Base-by-base conservation (phyloP, 2,888 invertebrate genomes). In the Maniola hyperantus region DNA sequence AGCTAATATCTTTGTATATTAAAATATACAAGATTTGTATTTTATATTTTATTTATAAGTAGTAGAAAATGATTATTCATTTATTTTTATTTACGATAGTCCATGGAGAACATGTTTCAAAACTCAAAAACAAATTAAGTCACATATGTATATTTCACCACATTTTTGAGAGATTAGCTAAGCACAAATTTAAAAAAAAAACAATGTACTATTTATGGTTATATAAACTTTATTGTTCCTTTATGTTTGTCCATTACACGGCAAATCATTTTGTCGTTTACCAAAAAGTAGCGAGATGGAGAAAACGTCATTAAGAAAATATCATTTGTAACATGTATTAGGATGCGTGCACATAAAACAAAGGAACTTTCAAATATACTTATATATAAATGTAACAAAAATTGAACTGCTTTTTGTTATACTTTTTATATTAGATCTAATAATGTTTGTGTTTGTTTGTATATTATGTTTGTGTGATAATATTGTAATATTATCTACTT, bases 201-300 rank as follows among this genome's bases (percentile, higher is more conserved):
- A 55, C 55, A 51, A 18, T 50, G 7, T 50, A 34, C 20, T 55
- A 55, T 39, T n/a, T 46, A 61, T 51, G 50, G 42, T 75, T 75
- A 71, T 65, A 71, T 73, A 72, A 75, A 70, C 59, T 69, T 67
- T 63, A 74, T 74, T 74, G 74, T 75, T 75, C 70, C 69, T 66
- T 74, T 77, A 77, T 77, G 73, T 76, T 79, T 72, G 67, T 68
- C 76, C 74, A 76, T 79, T 76, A 77, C 73, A 72, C 68, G 71
- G 72, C 68, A 73, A 76, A 79, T 77, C 73, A 76, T 80, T 78
- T 75, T 75, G 77, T 80, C 77, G 74, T 79, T 73, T 74, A 70
- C 70, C 65, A 63, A 71, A 71, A 73, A 69, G 61, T 66, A 66
- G 70, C 61, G 64, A 66, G 73, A 75, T 75, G 71, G 55, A 72